These are phyloP conservation scores for Stegostoma tigrinum DNA, from an alignment of 2,113 vertebrate genomes.

Conservation along the genomic window DNA sequence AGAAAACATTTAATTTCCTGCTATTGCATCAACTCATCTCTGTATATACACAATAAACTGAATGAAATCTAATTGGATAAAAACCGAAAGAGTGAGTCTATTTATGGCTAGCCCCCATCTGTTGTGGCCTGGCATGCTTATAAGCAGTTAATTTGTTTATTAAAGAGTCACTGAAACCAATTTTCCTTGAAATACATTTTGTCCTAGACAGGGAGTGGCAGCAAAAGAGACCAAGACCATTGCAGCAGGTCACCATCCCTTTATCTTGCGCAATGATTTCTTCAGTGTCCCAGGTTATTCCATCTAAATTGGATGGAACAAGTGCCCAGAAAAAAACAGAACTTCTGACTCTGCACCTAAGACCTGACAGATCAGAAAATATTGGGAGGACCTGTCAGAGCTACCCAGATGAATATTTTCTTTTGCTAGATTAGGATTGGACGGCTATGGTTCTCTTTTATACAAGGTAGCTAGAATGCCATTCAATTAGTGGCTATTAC, in stretches of 20 bases:
- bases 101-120: conserved; percentile 7
- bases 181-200: background rate
- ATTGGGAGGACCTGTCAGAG: background rate
- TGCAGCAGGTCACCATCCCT: background rate
- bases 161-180: background rate
- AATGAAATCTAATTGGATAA: background rate
- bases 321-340: background rate
- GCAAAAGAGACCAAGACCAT: background rate
- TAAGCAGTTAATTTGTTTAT: background rate
- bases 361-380: background rate
- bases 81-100: background rate
- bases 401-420: background rate
- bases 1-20: conserved; percentile 29
- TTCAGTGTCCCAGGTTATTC: background rate
- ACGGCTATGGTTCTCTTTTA: background rate
- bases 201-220: background rate
- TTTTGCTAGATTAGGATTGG: background rate
- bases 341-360: background rate
- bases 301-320: background rate
- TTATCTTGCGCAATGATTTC: background rate
- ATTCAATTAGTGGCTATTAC: background rate
- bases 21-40: background rate
- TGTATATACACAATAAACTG: conserved; percentile 4
- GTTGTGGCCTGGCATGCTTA: background rate
- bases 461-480: background rate